Evolutionary conservation across 2,113 vertebrate genomes (phyloP).

Genomic region (Gopherus evgoodei): DNA sequence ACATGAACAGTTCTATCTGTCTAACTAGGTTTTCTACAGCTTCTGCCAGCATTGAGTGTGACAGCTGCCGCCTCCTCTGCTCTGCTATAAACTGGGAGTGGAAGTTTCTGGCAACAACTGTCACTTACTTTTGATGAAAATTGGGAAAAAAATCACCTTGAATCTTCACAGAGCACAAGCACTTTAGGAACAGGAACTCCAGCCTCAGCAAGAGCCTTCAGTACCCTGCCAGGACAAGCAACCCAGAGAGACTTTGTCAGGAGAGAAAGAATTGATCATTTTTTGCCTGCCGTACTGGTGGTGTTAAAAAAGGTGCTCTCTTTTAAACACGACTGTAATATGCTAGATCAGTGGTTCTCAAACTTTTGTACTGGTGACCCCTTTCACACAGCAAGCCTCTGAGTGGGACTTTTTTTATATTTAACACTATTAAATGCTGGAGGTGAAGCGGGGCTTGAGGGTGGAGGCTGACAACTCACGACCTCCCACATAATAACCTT

Average conservation of each 20-base stretch:
- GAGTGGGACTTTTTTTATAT: no score
- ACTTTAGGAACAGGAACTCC: slow-evolving; percentile 83
- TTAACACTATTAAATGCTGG: no score
- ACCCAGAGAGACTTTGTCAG: neutral
- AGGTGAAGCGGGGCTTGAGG: no score
- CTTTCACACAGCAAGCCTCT: no score
- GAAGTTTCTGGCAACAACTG: neutral
- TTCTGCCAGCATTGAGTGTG: neutral
- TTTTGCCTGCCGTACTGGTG: neutral
- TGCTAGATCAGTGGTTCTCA: no score
- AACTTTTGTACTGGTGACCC: no score
- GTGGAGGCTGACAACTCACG: no score
- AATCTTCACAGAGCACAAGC: slow-evolving; percentile 81
- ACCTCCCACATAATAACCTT: no score
- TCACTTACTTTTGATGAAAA: neutral
- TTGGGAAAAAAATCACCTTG: slow-evolving; percentile 75
- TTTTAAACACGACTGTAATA: neutral
- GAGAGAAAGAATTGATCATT: neutral
- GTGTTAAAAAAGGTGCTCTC: neutral
- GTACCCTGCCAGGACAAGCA: slow-evolving; percentile 74
- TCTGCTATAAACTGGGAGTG: neutral
- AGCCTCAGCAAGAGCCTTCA: slow-evolving; percentile 80
- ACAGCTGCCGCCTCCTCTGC: neutral
- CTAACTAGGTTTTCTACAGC: neutral
- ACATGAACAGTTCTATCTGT: neutral